A percentile compares a stretch with the other conserved stretches of the same genome.
Evolutionary conservation across 1,140 invertebrate species (phyloP).

Genomic region (Pseudomyrmex sp.): DNA sequence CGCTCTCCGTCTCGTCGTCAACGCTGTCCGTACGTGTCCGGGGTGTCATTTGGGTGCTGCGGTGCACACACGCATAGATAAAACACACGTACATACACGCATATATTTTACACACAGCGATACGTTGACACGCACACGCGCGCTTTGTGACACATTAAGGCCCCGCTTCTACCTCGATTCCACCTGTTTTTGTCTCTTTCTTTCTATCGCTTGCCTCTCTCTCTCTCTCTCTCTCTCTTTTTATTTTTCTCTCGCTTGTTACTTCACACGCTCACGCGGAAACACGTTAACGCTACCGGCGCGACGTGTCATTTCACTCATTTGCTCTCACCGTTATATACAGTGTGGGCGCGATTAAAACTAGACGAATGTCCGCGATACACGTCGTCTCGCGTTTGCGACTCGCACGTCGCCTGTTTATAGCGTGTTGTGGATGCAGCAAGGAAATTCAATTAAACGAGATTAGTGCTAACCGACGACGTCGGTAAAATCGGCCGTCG

Average conservation of each 20-base stretch:
- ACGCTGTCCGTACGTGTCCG: conserved; percentile 65
- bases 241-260: conserved; percentile 26
- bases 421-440: background rate
- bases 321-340: background rate
- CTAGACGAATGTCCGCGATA: background rate
- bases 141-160: background rate
- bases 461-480: conserved; percentile 37
- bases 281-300: conserved; percentile 19
- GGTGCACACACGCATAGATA: background rate
- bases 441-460: conserved; percentile 44
- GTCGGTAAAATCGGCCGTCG: background rate
- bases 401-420: background rate
- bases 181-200: background rate
- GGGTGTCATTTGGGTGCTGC: conserved; percentile 55
- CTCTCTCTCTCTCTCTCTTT: conserved; percentile 7
- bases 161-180: conserved; percentile 5
- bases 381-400: background rate
- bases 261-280: background rate
- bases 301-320: conserved; percentile 11
- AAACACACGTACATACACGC: background rate
- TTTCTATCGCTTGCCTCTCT: conserved; percentile 1
- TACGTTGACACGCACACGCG: background rate
- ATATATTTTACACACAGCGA: background rate
- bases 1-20: conserved; percentile 67
- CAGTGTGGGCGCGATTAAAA: conserved; percentile 13